phyloP scores from a whole-genome alignment of 2,888 invertebrate genomes.

The Dasysyrphus albostriatus region DNA sequence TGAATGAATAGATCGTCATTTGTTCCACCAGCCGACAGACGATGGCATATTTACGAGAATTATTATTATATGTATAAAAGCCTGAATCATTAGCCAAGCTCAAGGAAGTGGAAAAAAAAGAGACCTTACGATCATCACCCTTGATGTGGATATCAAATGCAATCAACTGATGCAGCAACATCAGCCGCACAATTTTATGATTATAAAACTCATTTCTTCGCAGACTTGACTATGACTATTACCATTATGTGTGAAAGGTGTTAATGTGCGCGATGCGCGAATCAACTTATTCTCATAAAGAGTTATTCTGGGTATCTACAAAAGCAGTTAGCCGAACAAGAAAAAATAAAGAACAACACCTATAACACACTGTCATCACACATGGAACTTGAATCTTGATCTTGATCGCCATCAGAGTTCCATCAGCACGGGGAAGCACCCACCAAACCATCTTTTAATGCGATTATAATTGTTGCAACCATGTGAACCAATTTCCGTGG shows the following conservation, averaged over 20 bases:
- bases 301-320: not conserved
- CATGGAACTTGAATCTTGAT: constrained; percentile 68
- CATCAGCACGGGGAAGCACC: constrained; percentile 32
- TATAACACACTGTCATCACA: constrained; percentile 51
- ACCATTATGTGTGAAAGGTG: constrained; percentile 59
- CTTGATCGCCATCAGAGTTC: constrained; percentile 55
- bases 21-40: not conserved
- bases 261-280: constrained; percentile 74
- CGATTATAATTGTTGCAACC: constrained; percentile 73
- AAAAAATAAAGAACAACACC: not conserved
- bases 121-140: constrained; percentile 44
- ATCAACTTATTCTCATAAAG: constrained; percentile 66
- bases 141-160: constrained; percentile 65
- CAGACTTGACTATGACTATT: not conserved
- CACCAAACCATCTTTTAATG: constrained; percentile 68
- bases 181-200: constrained; percentile 49
- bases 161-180: constrained; percentile 71
- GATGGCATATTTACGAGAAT: constrained; percentile 6
- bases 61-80: constrained; percentile 11
- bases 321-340: not conserved
- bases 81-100: constrained; percentile 61
- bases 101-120: constrained; percentile 63
- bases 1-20: constrained; percentile 15
- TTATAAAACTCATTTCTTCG: constrained; percentile 30
- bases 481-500: constrained; percentile 73